Evolutionary conservation across 2,797 vertebrate species (phyloP).

Genomic region (Clarias fuscus): DNA sequence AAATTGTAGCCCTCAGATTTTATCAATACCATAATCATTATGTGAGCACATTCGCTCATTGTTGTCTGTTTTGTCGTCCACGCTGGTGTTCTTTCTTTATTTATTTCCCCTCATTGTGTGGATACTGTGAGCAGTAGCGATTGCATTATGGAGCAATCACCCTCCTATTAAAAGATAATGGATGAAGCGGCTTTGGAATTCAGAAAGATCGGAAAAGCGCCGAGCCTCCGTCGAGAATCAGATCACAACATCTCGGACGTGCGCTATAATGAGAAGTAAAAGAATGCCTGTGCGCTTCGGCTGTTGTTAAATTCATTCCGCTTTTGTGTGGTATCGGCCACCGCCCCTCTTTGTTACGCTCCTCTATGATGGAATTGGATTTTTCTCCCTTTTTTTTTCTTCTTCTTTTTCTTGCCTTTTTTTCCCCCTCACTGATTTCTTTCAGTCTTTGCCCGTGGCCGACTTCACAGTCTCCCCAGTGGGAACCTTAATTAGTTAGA

Average conservation of each 20-base stretch:
- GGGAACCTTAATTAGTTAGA: constrained; percentile 76
- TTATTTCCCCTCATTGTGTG: constrained; percentile 53
- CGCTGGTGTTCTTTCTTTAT: constrained; percentile 52
- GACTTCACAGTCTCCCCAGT: constrained; percentile 64
- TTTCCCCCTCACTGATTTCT: constrained; percentile 8
- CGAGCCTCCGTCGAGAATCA: constrained; percentile 65
- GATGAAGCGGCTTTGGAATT: constrained; percentile 69
- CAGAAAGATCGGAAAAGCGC: constrained; percentile 66
- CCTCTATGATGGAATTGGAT: constrained; percentile 76
- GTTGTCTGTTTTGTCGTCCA: constrained; percentile 55
- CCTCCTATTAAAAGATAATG: constrained; percentile 76
- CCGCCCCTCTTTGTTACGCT: constrained; percentile 71
- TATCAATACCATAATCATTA: constrained; percentile 71
- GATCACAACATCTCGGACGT: constrained; percentile 76
- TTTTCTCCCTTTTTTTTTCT: constrained; percentile 54
- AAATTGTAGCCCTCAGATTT: constrained; percentile 61
- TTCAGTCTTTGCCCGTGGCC: constrained; percentile 36
- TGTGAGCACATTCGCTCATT: constrained; percentile 69
- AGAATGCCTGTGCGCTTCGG: constrained; percentile 72
- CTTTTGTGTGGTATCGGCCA: constrained; percentile 71
- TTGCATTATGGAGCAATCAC: constrained; percentile 73
- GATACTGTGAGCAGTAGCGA: constrained; percentile 42
- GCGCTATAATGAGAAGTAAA: constrained; percentile 75
- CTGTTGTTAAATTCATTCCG: constrained; percentile 72
- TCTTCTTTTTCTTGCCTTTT: constrained; percentile 7